phyloP scores from a whole-genome alignment of 2,888 invertebrate species.

The Agrotis exclamationis region DNA sequence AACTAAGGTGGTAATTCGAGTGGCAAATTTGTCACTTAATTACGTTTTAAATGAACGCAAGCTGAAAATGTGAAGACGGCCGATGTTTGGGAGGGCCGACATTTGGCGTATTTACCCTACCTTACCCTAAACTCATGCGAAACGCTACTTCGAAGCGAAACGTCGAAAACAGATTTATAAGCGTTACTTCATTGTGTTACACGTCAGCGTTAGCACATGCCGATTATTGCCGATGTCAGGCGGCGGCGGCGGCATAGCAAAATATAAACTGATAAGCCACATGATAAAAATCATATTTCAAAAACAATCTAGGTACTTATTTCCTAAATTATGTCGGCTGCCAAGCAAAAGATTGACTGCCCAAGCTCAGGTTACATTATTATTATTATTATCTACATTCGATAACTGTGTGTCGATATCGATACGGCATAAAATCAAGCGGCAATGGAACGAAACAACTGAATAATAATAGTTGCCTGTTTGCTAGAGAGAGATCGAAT shows the following conservation, averaged over 20 bases:
- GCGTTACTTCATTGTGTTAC: neutral
- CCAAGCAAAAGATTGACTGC: constrained; percentile 13
- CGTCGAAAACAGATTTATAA: too few relatives aligned
- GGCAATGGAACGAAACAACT: constrained; percentile 25
- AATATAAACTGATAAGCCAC: constrained; percentile 13
- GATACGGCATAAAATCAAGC: constrained; percentile 1
- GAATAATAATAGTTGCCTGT: constrained; percentile 32
- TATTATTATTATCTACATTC: constrained; percentile 24
- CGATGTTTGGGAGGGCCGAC: too few relatives aligned
- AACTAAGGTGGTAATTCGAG: too few relatives aligned
- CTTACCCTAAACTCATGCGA: too few relatives aligned
- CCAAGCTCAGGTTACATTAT: constrained; percentile 14
- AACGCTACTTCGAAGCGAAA: too few relatives aligned
- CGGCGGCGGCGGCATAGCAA: constrained; percentile 16
- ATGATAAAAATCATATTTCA: neutral
- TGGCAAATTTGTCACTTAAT: too few relatives aligned
- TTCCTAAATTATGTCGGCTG: neutral
- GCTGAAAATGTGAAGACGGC: too few relatives aligned
- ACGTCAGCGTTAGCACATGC: constrained; percentile 10
- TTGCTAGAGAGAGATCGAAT: constrained; percentile 35
- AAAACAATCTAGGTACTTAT: neutral
- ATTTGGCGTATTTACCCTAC: too few relatives aligned
- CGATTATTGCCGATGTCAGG: too few relatives aligned
- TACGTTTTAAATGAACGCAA: too few relatives aligned
- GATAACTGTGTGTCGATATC: constrained; percentile 5